A percentile compares a stretch with the other conserved stretches of the same genome.
Conservation (phyloP, 1,140 invertebrate species). For the Sitophilus oryzae region DNA sequence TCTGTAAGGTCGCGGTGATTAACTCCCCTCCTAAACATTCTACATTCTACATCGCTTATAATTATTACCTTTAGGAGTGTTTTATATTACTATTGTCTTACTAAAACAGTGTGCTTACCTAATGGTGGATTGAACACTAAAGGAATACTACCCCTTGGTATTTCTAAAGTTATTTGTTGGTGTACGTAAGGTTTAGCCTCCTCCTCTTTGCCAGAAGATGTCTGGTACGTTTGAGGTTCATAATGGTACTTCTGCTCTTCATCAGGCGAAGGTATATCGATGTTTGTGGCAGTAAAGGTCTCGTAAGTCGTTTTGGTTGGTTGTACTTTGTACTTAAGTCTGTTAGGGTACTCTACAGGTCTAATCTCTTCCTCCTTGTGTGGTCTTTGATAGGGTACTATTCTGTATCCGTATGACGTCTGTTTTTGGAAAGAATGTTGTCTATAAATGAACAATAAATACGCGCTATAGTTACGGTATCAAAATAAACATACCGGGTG, state of each 20-base stretch:
- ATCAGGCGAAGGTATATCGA: constrained; percentile 30
- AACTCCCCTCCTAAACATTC: no score
- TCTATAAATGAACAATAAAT: constrained; percentile 1
- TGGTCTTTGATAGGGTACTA: constrained; percentile 5
- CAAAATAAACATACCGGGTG: no score
- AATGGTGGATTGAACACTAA: not conserved
- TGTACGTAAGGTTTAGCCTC: constrained; percentile 13
- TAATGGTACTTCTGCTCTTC: constrained; percentile 2
- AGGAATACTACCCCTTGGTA: constrained; percentile 13
- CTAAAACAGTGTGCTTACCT: not conserved
- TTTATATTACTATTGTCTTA: no score
- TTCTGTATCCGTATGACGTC: constrained; percentile 12
- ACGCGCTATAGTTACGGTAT: no score
- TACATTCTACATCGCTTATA: no score
- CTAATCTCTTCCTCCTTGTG: constrained; percentile 8
- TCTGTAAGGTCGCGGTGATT: no score
- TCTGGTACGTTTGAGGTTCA: constrained; percentile 16
- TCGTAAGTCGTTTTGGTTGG: constrained; percentile 38
- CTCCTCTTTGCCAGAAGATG: not conserved
- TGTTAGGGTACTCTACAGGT: not conserved
- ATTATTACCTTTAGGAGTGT: no score
- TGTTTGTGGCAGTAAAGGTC: constrained; percentile 39
- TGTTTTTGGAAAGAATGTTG: constrained; percentile 17
- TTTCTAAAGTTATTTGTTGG: constrained; percentile 20
- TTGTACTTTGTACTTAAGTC: constrained; percentile 18